These are phyloP conservation scores for Apistogramma diplotaenia DNA, from an alignment of 2,113 vertebrate genomes.

Conservation along the genomic window DNA sequence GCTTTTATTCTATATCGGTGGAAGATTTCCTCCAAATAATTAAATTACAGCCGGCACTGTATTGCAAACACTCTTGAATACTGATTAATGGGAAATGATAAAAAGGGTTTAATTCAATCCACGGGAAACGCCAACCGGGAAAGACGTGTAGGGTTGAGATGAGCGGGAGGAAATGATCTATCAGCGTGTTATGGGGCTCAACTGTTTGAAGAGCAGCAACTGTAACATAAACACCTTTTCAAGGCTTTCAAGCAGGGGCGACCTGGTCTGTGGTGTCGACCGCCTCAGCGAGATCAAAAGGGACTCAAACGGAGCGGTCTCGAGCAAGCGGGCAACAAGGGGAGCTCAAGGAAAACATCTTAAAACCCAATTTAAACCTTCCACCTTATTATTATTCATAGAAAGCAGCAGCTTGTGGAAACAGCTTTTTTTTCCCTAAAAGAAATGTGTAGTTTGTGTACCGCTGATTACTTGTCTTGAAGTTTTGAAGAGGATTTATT, in stretches of 20 bases:
- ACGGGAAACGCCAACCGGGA: background rate
- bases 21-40: slow-evolving; percentile 13
- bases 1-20: background rate
- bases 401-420: background rate
- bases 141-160: background rate
- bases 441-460: background rate
- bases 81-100: slow-evolving; percentile 13
- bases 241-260: slow-evolving; percentile 41
- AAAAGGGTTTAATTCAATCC: background rate
- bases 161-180: slow-evolving; percentile 17
- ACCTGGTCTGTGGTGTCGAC: slow-evolving; percentile 39
- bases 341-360: background rate
- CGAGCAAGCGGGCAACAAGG: slow-evolving; percentile 24
- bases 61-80: background rate
- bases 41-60: slow-evolving; percentile 4
- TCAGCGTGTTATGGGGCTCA: slow-evolving; percentile 11
- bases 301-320: slow-evolving; percentile 35
- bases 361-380: slow-evolving; percentile 19
- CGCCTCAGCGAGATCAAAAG: slow-evolving; percentile 38
- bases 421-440: background rate
- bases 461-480: background rate
- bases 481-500: slow-evolving; percentile 1
- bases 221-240: slow-evolving; percentile 48
- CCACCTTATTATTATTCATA: slow-evolving; percentile 13
- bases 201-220: slow-evolving; percentile 38